Conservation (phyloP, 2,888 invertebrate genomes). For the Yponomeuta malinellus region DNA sequence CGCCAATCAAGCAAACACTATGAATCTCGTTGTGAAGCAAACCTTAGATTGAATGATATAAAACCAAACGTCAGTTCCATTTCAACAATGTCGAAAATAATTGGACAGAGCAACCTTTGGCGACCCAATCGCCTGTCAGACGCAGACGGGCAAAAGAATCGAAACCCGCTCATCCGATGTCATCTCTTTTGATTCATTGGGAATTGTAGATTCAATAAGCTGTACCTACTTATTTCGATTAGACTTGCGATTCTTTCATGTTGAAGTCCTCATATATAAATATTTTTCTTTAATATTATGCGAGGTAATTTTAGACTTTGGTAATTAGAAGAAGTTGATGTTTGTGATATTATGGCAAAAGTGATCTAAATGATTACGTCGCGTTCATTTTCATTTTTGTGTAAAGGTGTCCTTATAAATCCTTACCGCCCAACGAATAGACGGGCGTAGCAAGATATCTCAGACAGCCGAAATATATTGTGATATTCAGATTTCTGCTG, state of each 20-base stretch:
- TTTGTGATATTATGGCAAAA: no score
- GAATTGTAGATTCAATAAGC: conserved; percentile 3
- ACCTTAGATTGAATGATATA: background rate
- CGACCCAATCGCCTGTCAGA: conserved; percentile 1
- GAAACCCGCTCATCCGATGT: background rate
- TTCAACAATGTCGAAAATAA: conserved; percentile 18
- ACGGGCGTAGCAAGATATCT: background rate
- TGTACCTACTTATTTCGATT: background rate
- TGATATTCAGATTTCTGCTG: conserved; percentile 13
- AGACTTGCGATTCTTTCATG: background rate
- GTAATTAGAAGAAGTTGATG: no score
- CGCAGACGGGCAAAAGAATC: background rate
- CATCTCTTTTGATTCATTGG: conserved; percentile 1
- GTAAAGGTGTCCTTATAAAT: no score
- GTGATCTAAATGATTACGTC: no score
- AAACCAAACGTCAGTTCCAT: background rate
- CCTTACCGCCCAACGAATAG: no score
- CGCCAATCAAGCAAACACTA: background rate
- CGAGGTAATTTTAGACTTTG: no score
- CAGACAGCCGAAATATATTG: conserved; percentile 6
- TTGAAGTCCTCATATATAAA: no score
- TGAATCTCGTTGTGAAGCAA: background rate
- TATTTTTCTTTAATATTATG: no score
- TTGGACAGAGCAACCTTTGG: conserved; percentile 4
- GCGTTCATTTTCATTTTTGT: no score